These are phyloP conservation scores for Hypercompe scribonia DNA, from an alignment of 2,888 invertebrate species.

Conservation along the genomic window DNA sequence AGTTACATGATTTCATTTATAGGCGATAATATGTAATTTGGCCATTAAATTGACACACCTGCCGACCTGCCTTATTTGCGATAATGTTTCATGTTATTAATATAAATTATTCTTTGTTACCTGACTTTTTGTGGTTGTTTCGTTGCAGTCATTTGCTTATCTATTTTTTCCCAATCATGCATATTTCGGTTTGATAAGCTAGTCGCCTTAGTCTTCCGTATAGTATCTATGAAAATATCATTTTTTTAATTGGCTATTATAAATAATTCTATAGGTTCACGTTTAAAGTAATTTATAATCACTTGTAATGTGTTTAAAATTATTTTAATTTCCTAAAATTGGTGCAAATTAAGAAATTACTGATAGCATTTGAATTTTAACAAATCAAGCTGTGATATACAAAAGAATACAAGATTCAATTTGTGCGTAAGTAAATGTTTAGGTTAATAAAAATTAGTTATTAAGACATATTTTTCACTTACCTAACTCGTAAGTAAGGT, in stretches of 20 bases:
- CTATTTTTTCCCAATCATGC: constrained; percentile 82
- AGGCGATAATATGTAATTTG: too few species aligned
- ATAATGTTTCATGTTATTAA: neutral
- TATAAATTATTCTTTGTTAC: constrained; percentile 47
- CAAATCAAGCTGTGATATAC: neutral
- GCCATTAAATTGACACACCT: too few species aligned
- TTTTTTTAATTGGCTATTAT: neutral
- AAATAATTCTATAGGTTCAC: neutral
- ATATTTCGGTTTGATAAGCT: constrained; percentile 77
- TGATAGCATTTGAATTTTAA: neutral
- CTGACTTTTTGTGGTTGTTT: constrained; percentile 68
- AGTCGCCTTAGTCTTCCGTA: constrained; percentile 76
- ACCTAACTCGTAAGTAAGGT: constrained; percentile 91
- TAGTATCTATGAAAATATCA: constrained; percentile 65
- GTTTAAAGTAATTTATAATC: neutral
- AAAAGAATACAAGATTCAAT: neutral
- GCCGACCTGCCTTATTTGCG: neutral
- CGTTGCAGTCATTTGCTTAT: constrained; percentile 68
- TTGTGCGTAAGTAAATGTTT: neutral
- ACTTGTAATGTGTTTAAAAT: too few species aligned
- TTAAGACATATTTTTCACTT: constrained; percentile 33
- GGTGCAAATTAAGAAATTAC: neutral
- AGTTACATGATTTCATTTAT: too few species aligned
- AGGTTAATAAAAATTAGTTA: neutral
- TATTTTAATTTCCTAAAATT: neutral